phyloP scores from a whole-genome alignment of 2,888 invertebrate species.

The Perithous albicinctus region DNA sequence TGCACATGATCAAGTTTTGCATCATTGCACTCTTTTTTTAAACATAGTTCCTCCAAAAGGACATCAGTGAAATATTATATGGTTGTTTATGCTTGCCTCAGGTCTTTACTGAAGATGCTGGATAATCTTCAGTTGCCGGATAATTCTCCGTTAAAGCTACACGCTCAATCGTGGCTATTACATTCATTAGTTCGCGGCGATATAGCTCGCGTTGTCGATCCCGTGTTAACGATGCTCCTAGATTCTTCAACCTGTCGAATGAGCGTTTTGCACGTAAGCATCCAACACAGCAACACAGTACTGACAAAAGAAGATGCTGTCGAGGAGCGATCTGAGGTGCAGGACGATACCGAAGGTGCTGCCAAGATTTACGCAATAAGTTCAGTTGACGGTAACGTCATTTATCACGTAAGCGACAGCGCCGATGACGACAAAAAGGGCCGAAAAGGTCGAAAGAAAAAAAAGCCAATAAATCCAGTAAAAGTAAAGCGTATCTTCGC shows the following conservation, averaged over 20 bases:
- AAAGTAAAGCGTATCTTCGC: constrained; percentile 86
- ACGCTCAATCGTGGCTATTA: constrained; percentile 91
- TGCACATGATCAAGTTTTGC: no score
- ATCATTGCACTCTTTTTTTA: no score
- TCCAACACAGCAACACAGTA: constrained; percentile 86
- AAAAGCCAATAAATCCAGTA: constrained; percentile 81
- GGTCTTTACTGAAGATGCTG: constrained; percentile 90
- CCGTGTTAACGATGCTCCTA: constrained; percentile 90
- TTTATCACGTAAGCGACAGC: constrained; percentile 87
- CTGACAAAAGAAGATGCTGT: constrained; percentile 78
- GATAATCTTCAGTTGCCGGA: constrained; percentile 88
- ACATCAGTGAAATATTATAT: no score
- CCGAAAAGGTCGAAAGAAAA: constrained; percentile 77
- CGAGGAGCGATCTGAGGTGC: constrained; percentile 78
- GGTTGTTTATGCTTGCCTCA: no score
- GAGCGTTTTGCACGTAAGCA: constrained; percentile 91
- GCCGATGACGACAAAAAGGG: constrained; percentile 79
- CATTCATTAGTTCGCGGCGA: constrained; percentile 91
- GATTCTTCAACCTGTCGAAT: constrained; percentile 93
- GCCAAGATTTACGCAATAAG: constrained; percentile 92
- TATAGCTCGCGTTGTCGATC: constrained; percentile 91
- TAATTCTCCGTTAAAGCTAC: constrained; percentile 87
- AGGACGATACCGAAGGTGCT: constrained; percentile 81
- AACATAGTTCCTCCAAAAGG: no score
- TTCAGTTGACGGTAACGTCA: constrained; percentile 92